Evolutionary conservation across 2,888 invertebrate species (phyloP), one percentile per base, ranked within the genome.

Genomic region (Periphyllus acericola): DNA sequence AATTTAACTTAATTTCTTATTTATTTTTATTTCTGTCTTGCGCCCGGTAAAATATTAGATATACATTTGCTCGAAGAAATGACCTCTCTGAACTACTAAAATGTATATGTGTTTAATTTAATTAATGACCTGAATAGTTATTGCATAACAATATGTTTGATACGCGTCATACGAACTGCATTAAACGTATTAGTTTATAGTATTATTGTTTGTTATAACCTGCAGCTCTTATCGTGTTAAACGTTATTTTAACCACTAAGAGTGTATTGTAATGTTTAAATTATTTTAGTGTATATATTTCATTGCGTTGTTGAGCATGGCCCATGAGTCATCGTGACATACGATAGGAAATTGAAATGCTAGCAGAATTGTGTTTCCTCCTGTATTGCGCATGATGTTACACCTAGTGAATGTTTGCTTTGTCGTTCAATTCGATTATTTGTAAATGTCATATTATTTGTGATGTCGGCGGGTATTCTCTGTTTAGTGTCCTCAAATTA

Each of bases 401-500:
- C 46, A 25, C 25, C 25, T 60, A 25, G 25, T 25, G 34, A 79
- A 60, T 79, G 34, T 79, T 55, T 80, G 80, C 36, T 80, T 60
- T 80, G 80, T 66, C 36, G n/a, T 80, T 36, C 60, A 36, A 66
- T 80, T 80, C 80, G 60, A 80, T 19, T 80, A 34, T 80, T 80
- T 36, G 36, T 36, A 80, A 80, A 79, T 34, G 55, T 34, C 79
- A 34, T 46, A 46, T 79, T 34, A 55, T 60, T 60, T 66, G 36
- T 60, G 25, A 17, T 60, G 36, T n/a, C 14, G 21, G 52, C 21
- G 79, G 55, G 25, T 68, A 3, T 34, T 80, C 60, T 19, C 36
- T 66, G 25, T 60, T 55, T 66, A 36, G 36, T n/a, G 80, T 80
- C 36, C 60, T 60, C 36, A 36, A 80, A 80, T 80, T 36, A 60